phyloP scores from a whole-genome alignment of 2,113 vertebrate genomes.

The Girardinichthys multiradiatus region DNA sequence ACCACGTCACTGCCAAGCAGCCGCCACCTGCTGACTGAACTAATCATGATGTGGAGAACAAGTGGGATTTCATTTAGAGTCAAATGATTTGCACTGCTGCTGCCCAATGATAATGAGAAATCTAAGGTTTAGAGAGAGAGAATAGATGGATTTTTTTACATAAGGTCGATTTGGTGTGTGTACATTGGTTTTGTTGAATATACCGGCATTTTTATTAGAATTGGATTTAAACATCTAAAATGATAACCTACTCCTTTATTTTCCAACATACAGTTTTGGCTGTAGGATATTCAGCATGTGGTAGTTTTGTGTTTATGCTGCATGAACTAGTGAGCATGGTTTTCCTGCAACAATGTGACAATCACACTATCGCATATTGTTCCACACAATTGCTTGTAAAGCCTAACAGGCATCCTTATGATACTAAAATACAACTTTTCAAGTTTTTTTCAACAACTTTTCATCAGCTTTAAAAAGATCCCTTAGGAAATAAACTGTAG shows the following conservation, averaged over 20 bases:
- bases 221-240: conserved; percentile 26
- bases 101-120: conserved; percentile 47
- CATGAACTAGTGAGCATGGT: background rate
- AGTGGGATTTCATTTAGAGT: conserved; percentile 42
- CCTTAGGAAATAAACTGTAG: background rate
- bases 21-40: conserved; percentile 37
- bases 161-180: conserved; percentile 21
- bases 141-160: background rate
- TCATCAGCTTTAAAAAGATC: background rate
- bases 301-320: background rate
- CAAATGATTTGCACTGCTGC: conserved; percentile 40
- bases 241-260: conserved; percentile 6
- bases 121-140: conserved; percentile 28
- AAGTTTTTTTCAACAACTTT: background rate
- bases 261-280: background rate
- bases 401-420: conserved; percentile 5
- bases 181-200: conserved; percentile 25
- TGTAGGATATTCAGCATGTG: too few relatives aligned
- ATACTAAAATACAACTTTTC: background rate
- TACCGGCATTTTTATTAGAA: conserved; percentile 20
- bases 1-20: background rate
- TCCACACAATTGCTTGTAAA: background rate
- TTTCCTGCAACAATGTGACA: background rate
- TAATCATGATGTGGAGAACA: conserved; percentile 22
- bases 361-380: background rate